These are phyloP conservation scores for Molossus molossus DNA, from an alignment of 2,797 vertebrate genomes.

Conservation along the genomic window DNA sequence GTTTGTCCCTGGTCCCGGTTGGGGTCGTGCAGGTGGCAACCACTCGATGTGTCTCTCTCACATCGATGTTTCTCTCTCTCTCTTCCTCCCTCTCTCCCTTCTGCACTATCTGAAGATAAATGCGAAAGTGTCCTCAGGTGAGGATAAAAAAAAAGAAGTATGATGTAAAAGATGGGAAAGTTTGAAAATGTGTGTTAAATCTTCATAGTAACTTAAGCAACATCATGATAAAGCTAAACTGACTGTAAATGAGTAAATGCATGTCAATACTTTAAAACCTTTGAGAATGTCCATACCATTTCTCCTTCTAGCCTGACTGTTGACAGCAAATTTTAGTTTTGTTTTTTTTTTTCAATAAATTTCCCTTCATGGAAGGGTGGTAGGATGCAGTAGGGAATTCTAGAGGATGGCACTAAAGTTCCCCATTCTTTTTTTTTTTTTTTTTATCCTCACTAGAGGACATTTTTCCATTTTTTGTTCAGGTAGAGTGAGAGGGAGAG, in stretches of 20 bases:
- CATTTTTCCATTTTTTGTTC: no score
- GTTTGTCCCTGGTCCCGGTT: no score
- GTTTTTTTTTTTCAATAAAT: constrained; percentile 15
- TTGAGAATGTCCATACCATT: not conserved
- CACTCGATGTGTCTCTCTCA: no score
- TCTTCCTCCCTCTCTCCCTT: no score
- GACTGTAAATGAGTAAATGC: not conserved
- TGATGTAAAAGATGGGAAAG: not conserved
- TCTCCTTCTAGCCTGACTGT: not conserved
- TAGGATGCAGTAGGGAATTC: not conserved
- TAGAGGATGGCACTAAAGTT: not conserved
- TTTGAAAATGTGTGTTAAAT: not conserved
- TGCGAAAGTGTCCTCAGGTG: no score
- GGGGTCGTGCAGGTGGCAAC: no score
- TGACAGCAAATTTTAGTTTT: not conserved
- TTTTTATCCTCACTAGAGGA: no score
- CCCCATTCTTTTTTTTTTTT: not conserved
- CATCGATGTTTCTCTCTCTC: no score
- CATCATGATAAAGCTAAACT: not conserved
- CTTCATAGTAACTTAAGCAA: not conserved
- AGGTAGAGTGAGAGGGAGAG: no score
- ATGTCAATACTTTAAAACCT: not conserved
- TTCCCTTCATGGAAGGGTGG: not conserved
- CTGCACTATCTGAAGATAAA: no score
- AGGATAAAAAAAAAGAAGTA: not conserved